These are phyloP conservation scores for Autographa gamma DNA, from an alignment of 2,888 invertebrate species.

Conservation along the genomic window DNA sequence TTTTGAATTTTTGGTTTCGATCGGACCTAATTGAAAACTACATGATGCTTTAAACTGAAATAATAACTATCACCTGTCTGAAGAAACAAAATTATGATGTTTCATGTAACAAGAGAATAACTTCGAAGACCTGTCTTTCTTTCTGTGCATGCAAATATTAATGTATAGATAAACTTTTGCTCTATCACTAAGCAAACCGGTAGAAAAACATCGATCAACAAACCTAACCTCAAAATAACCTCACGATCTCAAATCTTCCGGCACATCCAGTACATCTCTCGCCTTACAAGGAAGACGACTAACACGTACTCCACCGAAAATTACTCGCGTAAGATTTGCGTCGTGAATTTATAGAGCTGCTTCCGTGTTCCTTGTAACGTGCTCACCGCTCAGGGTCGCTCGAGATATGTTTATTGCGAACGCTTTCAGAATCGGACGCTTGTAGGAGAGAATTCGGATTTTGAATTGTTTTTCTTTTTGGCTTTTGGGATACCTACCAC, in stretches of 20 bases:
- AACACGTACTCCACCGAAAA: slow-evolving; percentile 83
- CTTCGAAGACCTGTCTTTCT: background rate
- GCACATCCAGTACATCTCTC: slow-evolving; percentile 62
- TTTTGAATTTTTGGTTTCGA: too few relatives aligned
- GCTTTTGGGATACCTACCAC: background rate
- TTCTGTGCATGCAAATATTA: too few relatives aligned
- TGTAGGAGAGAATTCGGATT: slow-evolving; percentile 15
- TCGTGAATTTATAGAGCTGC: slow-evolving; percentile 83
- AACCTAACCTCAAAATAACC: slow-evolving; percentile 36
- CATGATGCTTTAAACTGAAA: too few relatives aligned
- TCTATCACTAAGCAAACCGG: too few relatives aligned
- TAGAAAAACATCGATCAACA: slow-evolving; percentile 20
- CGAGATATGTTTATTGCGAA: slow-evolving; percentile 61
- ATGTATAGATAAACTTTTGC: too few relatives aligned
- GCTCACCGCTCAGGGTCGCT: slow-evolving; percentile 66
- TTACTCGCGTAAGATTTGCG: slow-evolving; percentile 77
- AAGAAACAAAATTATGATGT: too few relatives aligned
- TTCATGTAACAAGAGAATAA: too few relatives aligned
- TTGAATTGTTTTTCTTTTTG: background rate
- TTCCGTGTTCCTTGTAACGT: slow-evolving; percentile 81
- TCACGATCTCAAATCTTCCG: slow-evolving; percentile 51
- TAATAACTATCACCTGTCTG: too few relatives aligned
- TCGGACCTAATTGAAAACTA: too few relatives aligned
- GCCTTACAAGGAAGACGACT: slow-evolving; percentile 79
- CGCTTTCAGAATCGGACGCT: slow-evolving; percentile 55